Conservation (phyloP, 2,888 invertebrate species). For the Tromatobia lineatoria region DNA sequence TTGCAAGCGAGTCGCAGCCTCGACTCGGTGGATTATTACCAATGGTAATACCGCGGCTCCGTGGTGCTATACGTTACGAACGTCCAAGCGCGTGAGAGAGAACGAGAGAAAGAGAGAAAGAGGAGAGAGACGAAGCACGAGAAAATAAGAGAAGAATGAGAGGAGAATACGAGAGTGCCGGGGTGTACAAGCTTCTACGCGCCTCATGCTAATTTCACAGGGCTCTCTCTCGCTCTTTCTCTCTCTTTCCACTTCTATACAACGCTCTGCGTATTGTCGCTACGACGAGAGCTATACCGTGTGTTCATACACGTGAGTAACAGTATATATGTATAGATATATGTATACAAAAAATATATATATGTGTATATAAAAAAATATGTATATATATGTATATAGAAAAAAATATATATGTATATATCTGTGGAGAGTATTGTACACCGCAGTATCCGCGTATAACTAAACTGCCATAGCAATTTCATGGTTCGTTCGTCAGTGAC, state of each 20-base stretch:
- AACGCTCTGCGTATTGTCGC: conserved; percentile 14
- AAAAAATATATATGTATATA: not conserved
- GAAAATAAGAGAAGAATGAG: conserved; percentile 67
- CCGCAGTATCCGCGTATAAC: conserved; percentile 49
- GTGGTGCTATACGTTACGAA: conserved; percentile 27
- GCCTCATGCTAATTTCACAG: conserved; percentile 68
- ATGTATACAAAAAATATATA: not conserved
- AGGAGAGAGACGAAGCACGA: conserved; percentile 13
- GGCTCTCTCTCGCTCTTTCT: conserved; percentile 41
- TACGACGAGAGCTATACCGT: conserved; percentile 2
- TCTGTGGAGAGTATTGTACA: conserved; percentile 10
- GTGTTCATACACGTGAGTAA: conserved; percentile 25
- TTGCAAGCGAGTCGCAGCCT: conserved; percentile 55
- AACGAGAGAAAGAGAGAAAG: conserved; percentile 9
- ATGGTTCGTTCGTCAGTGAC: conserved; percentile 66
- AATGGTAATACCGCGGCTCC: conserved; percentile 48
- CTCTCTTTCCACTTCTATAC: not conserved
- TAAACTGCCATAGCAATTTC: conserved; percentile 64
- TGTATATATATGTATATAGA: not conserved
- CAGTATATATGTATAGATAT: not conserved
- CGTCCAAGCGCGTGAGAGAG: conserved; percentile 1
- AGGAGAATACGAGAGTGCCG: conserved; percentile 69
- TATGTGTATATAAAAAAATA: not conserved
- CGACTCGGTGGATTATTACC: conserved; percentile 51
- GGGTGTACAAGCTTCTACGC: conserved; percentile 67